phyloP scores from a whole-genome alignment of 2,113 vertebrate genomes.

The Harpagus bidentatus region DNA sequence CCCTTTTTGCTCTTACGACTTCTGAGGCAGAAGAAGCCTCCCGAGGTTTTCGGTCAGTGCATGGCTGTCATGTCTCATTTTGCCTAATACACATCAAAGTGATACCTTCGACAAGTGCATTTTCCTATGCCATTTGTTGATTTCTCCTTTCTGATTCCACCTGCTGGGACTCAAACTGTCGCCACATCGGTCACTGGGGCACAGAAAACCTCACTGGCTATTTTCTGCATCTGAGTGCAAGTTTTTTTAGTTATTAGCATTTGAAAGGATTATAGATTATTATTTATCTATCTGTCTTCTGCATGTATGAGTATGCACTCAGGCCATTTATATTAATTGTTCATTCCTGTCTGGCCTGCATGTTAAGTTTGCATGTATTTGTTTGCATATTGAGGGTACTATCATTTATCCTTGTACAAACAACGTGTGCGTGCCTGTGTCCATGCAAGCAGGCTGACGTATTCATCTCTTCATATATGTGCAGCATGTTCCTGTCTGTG shows the following conservation, averaged over 20 bases:
- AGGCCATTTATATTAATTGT: not conserved
- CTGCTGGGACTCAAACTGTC: not conserved
- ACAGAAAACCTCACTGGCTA: not conserved
- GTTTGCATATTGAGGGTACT: not conserved
- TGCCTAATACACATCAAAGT: not conserved
- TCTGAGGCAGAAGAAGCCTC: conserved; percentile 32
- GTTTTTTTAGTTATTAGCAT: not conserved
- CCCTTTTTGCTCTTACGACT: not conserved
- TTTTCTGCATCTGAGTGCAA: not conserved
- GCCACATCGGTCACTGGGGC: not conserved
- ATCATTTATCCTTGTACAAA: not conserved
- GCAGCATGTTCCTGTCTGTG: not conserved
- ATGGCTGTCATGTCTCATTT: conserved; percentile 49
- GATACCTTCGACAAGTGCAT: not conserved
- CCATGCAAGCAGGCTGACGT: not conserved
- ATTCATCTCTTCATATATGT: not conserved
- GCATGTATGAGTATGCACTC: not conserved
- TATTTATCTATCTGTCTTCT: not conserved
- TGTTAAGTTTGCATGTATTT: not conserved
- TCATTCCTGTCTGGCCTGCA: not conserved
- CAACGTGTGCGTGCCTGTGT: not conserved
- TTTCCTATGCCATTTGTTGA: conserved; percentile 35
- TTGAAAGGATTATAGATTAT: not conserved
- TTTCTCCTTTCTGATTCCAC: not conserved
- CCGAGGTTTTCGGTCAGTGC: conserved; percentile 24